A percentile compares a stretch with the other conserved stretches of the same genome.
phyloP scores from a whole-genome alignment of 2,797 vertebrate genomes.

The Pseudomugil tenellus region DNA sequence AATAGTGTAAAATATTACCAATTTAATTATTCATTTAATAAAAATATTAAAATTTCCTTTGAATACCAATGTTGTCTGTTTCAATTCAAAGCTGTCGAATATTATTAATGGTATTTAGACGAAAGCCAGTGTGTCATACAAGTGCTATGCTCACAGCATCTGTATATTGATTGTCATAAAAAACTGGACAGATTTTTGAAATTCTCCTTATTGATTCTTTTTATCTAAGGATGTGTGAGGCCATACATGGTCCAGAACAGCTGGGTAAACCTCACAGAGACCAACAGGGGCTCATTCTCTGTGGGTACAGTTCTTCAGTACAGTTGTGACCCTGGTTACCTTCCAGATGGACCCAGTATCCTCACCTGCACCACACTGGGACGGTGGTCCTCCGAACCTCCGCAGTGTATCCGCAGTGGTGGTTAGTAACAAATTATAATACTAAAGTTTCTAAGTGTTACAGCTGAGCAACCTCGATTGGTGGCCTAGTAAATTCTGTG shows the following conservation, averaged over 20 bases:
- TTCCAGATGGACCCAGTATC: conserved; percentile 79
- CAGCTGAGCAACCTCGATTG: neutral
- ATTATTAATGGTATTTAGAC: neutral
- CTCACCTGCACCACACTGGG: conserved; percentile 78
- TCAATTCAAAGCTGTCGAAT: neutral
- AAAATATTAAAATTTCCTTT: neutral
- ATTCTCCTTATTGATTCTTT: conserved; percentile 4
- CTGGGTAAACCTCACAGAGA: conserved; percentile 84
- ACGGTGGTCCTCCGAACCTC: conserved; percentile 81
- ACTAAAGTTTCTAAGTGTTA: neutral
- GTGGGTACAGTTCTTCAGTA: conserved; percentile 83
- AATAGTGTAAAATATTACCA: no score
- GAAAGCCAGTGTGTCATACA: neutral
- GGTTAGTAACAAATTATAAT: conserved; percentile 58
- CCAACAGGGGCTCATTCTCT: conserved; percentile 80
- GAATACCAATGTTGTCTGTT: neutral
- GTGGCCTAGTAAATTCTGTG: neutral
- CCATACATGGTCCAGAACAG: conserved; percentile 83
- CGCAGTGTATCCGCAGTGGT: conserved; percentile 78
- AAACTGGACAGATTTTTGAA: conserved; percentile 26
- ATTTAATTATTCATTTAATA: no score
- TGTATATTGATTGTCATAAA: neutral
- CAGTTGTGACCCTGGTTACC: conserved; percentile 82
- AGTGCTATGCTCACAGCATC: neutral
- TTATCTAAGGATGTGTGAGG: conserved; percentile 77